phyloP scores from a whole-genome alignment of 2,113 vertebrate species.

The Laticauda laticaudata region DNA sequence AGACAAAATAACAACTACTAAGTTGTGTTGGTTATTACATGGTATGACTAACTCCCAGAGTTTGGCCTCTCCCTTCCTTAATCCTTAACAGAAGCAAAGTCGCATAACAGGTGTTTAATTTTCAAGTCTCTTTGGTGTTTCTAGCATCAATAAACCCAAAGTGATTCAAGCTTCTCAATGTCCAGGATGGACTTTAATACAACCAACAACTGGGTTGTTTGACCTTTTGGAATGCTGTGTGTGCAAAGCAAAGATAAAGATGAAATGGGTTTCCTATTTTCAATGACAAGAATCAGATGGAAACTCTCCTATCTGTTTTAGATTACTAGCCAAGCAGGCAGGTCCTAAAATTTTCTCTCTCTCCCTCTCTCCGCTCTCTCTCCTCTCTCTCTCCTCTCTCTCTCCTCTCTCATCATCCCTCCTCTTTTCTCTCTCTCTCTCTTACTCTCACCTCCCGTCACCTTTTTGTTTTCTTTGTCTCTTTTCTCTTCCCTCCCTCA shows the following conservation, averaged over 20 bases:
- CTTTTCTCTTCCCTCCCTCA: not conserved
- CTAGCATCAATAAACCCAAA: conserved; percentile 40
- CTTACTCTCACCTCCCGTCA: too few species aligned
- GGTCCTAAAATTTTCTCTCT: not conserved
- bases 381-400: not conserved
- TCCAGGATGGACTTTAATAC: conserved; percentile 36
- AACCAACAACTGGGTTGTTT: conserved; percentile 38
- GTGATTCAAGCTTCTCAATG: conserved; percentile 42
- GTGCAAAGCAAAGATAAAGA: conserved; percentile 34
- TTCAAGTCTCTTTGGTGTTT: not conserved
- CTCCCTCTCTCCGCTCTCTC: too few species aligned
- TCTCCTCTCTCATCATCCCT: too few species aligned
- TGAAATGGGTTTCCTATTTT: conserved; percentile 47
- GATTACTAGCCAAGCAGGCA: conserved; percentile 18
- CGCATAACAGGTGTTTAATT: not conserved
- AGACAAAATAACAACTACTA: not conserved
- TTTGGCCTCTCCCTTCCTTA: not conserved
- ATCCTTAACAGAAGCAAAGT: not conserved
- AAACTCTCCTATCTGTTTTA: conserved; percentile 14
- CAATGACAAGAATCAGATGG: conserved; percentile 43
- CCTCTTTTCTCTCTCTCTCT: not conserved
- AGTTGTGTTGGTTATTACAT: not conserved
- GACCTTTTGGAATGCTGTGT: conserved; percentile 50
- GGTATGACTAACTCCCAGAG: not conserved
- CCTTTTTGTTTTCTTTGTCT: not conserved